phyloP scores from a whole-genome alignment of 2,113 vertebrate genomes.

The Podarcis raffonei region DNA sequence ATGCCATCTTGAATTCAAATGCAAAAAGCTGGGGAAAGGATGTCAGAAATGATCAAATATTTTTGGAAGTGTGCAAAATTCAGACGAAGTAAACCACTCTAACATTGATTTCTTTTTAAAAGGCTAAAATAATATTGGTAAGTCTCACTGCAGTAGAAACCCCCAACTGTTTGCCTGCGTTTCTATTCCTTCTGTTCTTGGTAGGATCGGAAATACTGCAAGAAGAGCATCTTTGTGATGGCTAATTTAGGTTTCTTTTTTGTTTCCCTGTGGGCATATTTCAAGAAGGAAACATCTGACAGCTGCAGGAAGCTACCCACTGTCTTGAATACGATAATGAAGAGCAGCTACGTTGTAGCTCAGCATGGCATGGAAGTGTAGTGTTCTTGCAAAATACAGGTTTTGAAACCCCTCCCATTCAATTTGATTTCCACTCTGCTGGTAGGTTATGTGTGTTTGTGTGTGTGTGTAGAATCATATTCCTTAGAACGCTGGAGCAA shows the following conservation, averaged over 20 bases:
- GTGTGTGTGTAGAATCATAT: not conserved
- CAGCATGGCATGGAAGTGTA: not conserved
- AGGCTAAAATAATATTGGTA: conserved; percentile 5
- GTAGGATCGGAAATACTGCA: conserved; percentile 16
- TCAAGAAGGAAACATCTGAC: conserved; percentile 18
- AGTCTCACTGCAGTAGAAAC: not conserved
- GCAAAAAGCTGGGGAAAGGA: not conserved
- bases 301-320: conserved; percentile 30
- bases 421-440: not conserved
- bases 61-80: conserved; percentile 3
- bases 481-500: not conserved
- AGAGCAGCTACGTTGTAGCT: conserved; percentile 36
- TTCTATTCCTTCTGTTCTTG: conserved; percentile 15
- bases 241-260: conserved; percentile 28
- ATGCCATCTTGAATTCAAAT: not conserved
- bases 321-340: conserved; percentile 24
- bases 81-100: not conserved
- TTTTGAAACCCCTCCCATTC: conserved; percentile 16
- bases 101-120: not conserved
- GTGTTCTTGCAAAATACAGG: not conserved
- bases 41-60: not conserved
- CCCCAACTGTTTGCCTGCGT: not conserved
- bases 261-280: conserved; percentile 34
- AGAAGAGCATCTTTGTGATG: conserved; percentile 12
- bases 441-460: not conserved